Percentiles rank a stretch among this genome's conserved stretches.
Evolutionary conservation across 2,113 vertebrate species (phyloP).

Genomic region (Hippocampus barbouri): DNA sequence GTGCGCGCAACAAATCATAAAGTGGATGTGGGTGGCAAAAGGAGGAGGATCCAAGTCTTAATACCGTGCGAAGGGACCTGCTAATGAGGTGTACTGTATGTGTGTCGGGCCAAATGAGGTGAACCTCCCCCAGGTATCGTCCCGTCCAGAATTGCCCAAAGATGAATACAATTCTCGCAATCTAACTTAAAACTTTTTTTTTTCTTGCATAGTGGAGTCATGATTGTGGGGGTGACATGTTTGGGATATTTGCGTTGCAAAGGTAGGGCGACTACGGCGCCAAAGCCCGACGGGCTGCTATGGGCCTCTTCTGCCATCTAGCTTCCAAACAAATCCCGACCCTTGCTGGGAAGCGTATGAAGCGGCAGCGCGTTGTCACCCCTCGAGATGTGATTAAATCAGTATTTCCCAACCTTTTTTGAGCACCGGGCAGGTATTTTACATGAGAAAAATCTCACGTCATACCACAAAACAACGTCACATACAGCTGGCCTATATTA

Average conservation of each 20-base stretch:
- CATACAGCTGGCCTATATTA: no score
- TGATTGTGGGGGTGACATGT: slow-evolving; percentile 54
- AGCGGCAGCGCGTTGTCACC: neutral
- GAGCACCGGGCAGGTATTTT: neutral
- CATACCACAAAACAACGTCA: no score
- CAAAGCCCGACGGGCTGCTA: slow-evolving; percentile 47
- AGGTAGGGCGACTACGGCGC: slow-evolving; percentile 56
- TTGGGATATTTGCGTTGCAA: slow-evolving; percentile 61
- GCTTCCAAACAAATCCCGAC: slow-evolving; percentile 59
- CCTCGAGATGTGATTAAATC: neutral
- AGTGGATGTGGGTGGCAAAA: slow-evolving; percentile 44
- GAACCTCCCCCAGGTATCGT: slow-evolving; percentile 16
- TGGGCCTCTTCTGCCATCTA: slow-evolving; percentile 72
- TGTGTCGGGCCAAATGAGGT: neutral
- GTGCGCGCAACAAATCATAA: slow-evolving; percentile 58
- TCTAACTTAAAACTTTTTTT: slow-evolving; percentile 60
- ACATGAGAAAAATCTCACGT: no score
- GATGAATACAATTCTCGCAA: slow-evolving; percentile 48
- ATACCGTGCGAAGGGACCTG: slow-evolving; percentile 12
- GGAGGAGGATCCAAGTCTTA: slow-evolving; percentile 21
- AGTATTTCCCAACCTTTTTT: neutral
- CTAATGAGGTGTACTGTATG: slow-evolving; percentile 1
- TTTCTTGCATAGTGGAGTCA: slow-evolving; percentile 39
- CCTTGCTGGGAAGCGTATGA: slow-evolving; percentile 24
- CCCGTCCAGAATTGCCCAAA: slow-evolving; percentile 32